These are phyloP conservation scores for Podargus strigoides DNA, from an alignment of 2,797 vertebrate species.

Conservation along the genomic window DNA sequence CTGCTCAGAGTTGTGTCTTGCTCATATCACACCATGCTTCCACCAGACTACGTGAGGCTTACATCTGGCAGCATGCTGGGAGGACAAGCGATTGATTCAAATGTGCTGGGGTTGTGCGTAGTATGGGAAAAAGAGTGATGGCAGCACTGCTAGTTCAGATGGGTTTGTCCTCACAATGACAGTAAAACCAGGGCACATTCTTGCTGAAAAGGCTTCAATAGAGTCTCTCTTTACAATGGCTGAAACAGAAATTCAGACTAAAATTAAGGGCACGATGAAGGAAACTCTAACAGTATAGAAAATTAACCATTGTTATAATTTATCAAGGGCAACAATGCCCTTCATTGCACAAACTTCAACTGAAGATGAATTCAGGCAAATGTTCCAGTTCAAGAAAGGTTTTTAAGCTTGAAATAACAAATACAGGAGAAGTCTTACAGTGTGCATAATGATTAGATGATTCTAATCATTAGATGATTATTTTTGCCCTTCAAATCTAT, in stretches of 20 bases:
- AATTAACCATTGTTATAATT: slow-evolving; percentile 3
- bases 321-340: neutral
- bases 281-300: neutral
- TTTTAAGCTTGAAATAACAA: neutral
- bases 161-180: neutral
- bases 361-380: neutral
- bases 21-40: neutral
- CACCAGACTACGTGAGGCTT: neutral
- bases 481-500: neutral
- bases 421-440: neutral
- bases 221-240: neutral
- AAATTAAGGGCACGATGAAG: neutral
- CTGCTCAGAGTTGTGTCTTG: neutral
- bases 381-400: neutral
- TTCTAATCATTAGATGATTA: neutral
- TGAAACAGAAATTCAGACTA: slow-evolving; percentile 17
- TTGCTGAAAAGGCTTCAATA: neutral
- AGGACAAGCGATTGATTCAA: neutral
- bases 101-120: neutral
- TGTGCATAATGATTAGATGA: neutral
- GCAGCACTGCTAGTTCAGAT: neutral
- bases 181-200: neutral
- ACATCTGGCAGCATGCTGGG: neutral
- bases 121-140: neutral
- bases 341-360: neutral